A percentile compares a stretch with the other conserved stretches of the same genome.
Conservation (phyloP, 1,140 invertebrate species). For the Scaptomyza pallida region DNA sequence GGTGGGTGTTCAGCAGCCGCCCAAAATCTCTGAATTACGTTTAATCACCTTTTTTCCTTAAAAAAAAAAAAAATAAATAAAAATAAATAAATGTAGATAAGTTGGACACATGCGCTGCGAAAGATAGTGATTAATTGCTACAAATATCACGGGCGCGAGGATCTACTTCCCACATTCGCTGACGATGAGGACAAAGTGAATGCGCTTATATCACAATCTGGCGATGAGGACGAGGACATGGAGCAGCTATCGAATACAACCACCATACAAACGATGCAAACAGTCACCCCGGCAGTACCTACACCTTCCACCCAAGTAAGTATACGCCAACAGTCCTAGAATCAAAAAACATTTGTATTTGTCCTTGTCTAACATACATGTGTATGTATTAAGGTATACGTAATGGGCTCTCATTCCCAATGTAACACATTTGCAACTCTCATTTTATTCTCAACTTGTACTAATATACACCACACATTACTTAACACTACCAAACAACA, state of each 20-base stretch:
- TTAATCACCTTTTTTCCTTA: constrained; percentile 20
- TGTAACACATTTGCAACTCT: not conserved
- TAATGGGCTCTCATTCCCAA: too few species aligned
- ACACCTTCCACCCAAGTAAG: constrained; percentile 77
- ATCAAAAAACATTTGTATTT: too few species aligned
- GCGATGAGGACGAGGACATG: constrained; percentile 78
- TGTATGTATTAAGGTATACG: too few species aligned
- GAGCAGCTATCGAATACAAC: constrained; percentile 74
- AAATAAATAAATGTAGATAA: constrained; percentile 90
- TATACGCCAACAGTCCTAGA: constrained; percentile 6
- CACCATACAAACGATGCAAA: constrained; percentile 84
- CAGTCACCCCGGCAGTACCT: constrained; percentile 59
- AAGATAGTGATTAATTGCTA: constrained; percentile 99
- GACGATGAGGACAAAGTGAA: constrained; percentile 94
- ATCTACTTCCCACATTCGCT: constrained; percentile 96
- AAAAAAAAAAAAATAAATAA: too few species aligned
- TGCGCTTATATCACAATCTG: constrained; percentile 78
- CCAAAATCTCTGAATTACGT: constrained; percentile 27
- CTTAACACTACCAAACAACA: constrained; percentile 18
- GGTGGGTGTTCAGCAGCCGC: constrained; percentile 57
- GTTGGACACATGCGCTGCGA: constrained; percentile 98
- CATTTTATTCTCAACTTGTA: constrained; percentile 15
- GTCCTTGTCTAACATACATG: too few species aligned
- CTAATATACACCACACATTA: constrained; percentile 21
- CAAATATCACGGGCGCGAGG: constrained; percentile 98